Conservation (phyloP, 2,888 invertebrate species). For the Tachystola acroxantha region DNA sequence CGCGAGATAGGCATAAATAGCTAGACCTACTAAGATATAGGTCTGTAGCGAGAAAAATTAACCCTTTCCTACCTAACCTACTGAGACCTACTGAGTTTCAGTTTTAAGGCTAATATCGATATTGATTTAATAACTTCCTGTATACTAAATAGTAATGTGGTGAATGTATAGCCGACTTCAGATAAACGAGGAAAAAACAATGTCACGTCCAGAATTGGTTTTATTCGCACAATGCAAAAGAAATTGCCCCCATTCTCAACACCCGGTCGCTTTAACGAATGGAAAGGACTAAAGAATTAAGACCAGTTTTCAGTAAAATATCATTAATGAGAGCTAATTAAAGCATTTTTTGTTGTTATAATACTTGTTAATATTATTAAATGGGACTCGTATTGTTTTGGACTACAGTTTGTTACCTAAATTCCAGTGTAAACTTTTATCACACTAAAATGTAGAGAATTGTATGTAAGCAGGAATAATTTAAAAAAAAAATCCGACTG, state of each 20-base stretch:
- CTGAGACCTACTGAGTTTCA: no score
- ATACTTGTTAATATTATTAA: constrained; percentile 1
- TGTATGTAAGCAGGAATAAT: no score
- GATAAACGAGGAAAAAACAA: not conserved
- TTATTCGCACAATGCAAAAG: constrained; percentile 7
- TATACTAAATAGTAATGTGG: no score
- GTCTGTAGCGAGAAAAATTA: no score
- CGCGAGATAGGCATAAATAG: no score
- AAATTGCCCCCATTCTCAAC: constrained; percentile 9
- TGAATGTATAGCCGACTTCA: no score
- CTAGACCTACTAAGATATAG: no score
- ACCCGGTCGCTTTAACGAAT: constrained; percentile 3
- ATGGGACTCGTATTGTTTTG: not conserved
- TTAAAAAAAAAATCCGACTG: no score
- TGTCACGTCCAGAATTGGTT: not conserved
- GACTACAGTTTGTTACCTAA: constrained; percentile 1
- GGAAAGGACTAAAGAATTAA: constrained; percentile 4
- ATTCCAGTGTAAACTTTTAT: not conserved
- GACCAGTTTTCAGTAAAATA: constrained; percentile 3
- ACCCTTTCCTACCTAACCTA: no score
- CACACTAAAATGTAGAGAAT: no score
- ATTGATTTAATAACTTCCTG: no score
- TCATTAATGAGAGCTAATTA: constrained; percentile 11
- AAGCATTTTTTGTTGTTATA: constrained; percentile 4
- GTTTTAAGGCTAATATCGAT: no score